Conservation (phyloP, 1,140 invertebrate species). For the Drosophila kohkoa region DNA sequence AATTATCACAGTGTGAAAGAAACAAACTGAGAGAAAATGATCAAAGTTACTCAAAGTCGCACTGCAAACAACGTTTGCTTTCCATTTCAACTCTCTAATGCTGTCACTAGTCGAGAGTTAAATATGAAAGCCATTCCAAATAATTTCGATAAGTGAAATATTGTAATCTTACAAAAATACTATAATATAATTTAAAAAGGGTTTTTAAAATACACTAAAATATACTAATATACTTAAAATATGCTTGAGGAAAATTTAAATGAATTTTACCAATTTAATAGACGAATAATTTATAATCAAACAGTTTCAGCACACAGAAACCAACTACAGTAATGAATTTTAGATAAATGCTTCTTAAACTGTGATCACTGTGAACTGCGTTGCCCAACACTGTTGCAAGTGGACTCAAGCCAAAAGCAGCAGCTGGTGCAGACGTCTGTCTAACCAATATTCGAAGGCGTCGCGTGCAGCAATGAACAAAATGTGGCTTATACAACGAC, state of each 20-base stretch:
- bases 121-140: not conserved
- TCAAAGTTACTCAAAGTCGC: not conserved
- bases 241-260: no score
- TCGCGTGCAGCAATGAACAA: conserved; percentile 60
- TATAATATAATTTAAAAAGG: no score
- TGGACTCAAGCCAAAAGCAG: not conserved
- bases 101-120: not conserved
- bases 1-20: conserved; percentile 7
- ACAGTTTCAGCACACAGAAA: not conserved
- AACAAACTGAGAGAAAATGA: not conserved
- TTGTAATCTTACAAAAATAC: no score
- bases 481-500: conserved; percentile 58
- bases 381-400: conserved; percentile 38
- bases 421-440: conserved; percentile 31
- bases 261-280: no score
- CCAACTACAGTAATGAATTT: not conserved
- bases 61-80: not conserved
- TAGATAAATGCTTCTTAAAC: not conserved
- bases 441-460: conserved; percentile 33
- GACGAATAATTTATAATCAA: no score
- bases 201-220: no score
- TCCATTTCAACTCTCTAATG: not conserved
- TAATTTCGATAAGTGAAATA: no score
- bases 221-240: no score
- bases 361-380: not conserved